phyloP scores from a whole-genome alignment of 2,113 vertebrate species.

The Malaclemys terrapin region DNA sequence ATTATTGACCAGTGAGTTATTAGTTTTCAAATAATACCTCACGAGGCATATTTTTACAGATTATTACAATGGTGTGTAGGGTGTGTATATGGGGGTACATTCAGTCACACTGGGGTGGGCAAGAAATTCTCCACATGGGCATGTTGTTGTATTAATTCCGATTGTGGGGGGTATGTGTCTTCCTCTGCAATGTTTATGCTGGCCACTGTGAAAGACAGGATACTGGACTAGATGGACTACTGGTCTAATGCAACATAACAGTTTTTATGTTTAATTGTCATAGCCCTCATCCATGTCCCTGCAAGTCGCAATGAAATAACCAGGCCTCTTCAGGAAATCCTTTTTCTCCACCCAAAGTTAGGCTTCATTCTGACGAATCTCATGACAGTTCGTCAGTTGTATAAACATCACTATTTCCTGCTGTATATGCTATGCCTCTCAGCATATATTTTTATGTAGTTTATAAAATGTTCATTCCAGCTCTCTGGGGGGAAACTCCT shows the following conservation, averaged over 20 bases:
- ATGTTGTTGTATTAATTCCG: neutral
- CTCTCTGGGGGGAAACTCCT: neutral
- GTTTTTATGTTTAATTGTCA: conserved; percentile 44
- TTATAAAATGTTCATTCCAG: neutral
- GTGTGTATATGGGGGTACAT: neutral
- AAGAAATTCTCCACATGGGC: neutral
- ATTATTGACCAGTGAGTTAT: neutral
- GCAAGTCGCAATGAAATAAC: neutral
- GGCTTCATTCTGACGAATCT: conserved; percentile 37
- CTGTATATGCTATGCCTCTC: conserved; percentile 22
- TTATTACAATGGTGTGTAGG: neutral
- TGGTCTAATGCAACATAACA: conserved; percentile 10
- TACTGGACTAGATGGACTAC: neutral
- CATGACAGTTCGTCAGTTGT: conserved; percentile 42
- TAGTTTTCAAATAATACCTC: neutral
- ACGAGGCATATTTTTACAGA: neutral
- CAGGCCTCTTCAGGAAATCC: conserved; percentile 28
- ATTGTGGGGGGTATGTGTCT: neutral
- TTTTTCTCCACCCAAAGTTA: conserved; percentile 25
- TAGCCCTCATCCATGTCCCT: neutral
- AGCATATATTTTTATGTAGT: neutral
- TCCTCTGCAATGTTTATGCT: conserved; percentile 4
- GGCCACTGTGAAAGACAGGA: neutral
- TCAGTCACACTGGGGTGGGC: neutral
- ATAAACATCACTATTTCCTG: conserved; percentile 44